Base-by-base conservation (phyloP, 2,797 vertebrate genomes). In the Ctenochaetus hawaiiensis region DNA sequence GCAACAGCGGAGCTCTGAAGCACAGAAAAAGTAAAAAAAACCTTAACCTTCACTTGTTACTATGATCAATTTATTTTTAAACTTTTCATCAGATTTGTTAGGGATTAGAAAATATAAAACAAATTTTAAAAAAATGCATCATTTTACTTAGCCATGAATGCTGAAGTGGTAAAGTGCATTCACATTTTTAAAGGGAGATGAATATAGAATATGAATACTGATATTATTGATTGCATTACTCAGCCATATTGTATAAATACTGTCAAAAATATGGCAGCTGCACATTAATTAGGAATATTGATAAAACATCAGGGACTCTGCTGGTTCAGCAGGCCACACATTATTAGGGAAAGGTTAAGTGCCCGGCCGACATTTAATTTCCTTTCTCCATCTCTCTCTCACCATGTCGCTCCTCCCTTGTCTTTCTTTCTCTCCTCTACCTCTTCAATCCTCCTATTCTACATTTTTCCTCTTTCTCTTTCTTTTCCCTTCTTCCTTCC, bases 331-430 rank as follows among this genome's bases (percentile, higher is more conserved):
- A 93, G 87, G 84, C 87, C 82, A 81, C 87, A 88, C 85, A 84
- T 92, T 92, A 92, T 93, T 86, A 93, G 89, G 89, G 83, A 93
- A 94, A 94, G 93, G 94, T 95, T 93, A 94, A 93, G 92, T 90
- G 90, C 82, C 83, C 14, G 39, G 75, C 83, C 89, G 86, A 89
- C 91, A 89, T 94, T 93, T 93, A 82, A 92, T 94, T 92, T 91
- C 86, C 83, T 82, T 75, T 73, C 75, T 72, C 61, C 67, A 17
- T 78, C 75, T 67, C 85, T 41, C 61, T 73, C 77, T 80, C 66
- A 64, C 20, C 72, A 8, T 78, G 47, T 58, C 30, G 10, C 65
- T 65, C 69, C 60, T 43, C 67, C 30, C 56, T 34, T 58, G 48
- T 68, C 67, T 77, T 56, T 45, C 49, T 67, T 41, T 53, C 43